Evolutionary conservation across 2,113 vertebrate genomes (phyloP), one percentile per base, ranked within the genome.

Genomic region (Numida meleagris): DNA sequence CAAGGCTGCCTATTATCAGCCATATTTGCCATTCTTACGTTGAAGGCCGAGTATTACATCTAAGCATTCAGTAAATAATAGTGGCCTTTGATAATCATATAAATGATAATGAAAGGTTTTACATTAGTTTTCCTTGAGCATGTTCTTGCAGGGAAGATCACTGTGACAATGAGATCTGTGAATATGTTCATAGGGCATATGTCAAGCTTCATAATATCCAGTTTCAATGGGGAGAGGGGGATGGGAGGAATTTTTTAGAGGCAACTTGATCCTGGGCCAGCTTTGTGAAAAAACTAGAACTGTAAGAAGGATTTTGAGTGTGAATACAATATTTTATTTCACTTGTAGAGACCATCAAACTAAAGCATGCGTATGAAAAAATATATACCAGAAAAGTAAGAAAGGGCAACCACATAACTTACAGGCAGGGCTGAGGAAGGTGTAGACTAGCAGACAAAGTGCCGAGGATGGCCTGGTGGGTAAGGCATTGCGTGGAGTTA

Each of bases 381-480:
- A 12, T 86, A 29, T 73, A 33, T 57, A 31, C 4, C 0, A 1
- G 29, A 62, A 85, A 67, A 25, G 68, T 53, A 38, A 55, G 80
- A 65, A 14, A 29, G 12, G 73, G 40, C 50, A 53, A 17, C 57
- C 33, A 38, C 1, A 0, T 27, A 61, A 48, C 8, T 68, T 57
- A 40, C 12, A 61, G 70, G 31, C 48, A 55, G 36, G 63, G 59
- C 79, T 77, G 63, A 59, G 79, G 55, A 83, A 59, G 34, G 38
- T n/a, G 53, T 8, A 82, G 34, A 20, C 48, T 42, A 21, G 33
- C 40, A 88, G 89, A 13, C 57, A 45, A 80, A 62, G 29, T 13
- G 13, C 74, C 46, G 58, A 31, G 14, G 6, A 1, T 0, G 36
- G 48, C 43, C 15, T 0, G 2, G 19, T 12, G 34, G 3, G 8